These are phyloP conservation scores for Drusus annulatus DNA, from an alignment of 1,140 invertebrate species.

Conservation along the genomic window DNA sequence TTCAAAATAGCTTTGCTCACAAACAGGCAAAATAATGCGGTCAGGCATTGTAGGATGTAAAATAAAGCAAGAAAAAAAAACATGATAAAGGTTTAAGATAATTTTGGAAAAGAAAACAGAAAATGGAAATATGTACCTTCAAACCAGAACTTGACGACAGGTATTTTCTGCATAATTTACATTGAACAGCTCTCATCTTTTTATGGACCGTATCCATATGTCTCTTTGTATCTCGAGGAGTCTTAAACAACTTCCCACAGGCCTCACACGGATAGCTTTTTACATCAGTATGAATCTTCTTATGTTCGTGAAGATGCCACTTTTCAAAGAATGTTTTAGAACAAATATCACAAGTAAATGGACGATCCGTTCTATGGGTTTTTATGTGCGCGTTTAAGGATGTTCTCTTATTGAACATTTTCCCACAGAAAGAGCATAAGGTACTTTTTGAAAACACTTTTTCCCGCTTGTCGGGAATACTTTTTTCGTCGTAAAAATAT, in stretches of 20 bases:
- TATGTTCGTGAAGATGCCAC: constrained; percentile 85
- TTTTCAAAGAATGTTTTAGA: constrained; percentile 79
- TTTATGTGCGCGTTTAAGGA: constrained; percentile 62
- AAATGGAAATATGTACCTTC: constrained; percentile 7
- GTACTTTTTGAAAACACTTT: constrained; percentile 27
- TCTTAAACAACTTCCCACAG: constrained; percentile 76
- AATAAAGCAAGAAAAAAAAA: too few relatives aligned
- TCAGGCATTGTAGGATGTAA: too few relatives aligned
- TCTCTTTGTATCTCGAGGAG: constrained; percentile 32
- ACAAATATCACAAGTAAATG: constrained; percentile 81
- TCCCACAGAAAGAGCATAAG: constrained; percentile 40
- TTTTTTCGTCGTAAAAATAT: neutral
- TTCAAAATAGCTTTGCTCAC: too few relatives aligned
- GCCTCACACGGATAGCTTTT: constrained; percentile 75
- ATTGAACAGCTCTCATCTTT: constrained; percentile 11
- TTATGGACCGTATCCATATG: constrained; percentile 44
- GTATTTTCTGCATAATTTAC: constrained; percentile 31
- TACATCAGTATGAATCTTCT: constrained; percentile 73
- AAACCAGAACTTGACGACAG: constrained; percentile 40
- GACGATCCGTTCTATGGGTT: constrained; percentile 64
- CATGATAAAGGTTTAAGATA: too few relatives aligned
- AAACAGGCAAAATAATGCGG: too few relatives aligned
- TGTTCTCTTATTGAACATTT: constrained; percentile 16
- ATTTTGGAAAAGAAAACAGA: too few relatives aligned
- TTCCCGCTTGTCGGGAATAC: neutral